Conservation (phyloP, 2,797 vertebrate species). For the Amblyraja radiata region DNA sequence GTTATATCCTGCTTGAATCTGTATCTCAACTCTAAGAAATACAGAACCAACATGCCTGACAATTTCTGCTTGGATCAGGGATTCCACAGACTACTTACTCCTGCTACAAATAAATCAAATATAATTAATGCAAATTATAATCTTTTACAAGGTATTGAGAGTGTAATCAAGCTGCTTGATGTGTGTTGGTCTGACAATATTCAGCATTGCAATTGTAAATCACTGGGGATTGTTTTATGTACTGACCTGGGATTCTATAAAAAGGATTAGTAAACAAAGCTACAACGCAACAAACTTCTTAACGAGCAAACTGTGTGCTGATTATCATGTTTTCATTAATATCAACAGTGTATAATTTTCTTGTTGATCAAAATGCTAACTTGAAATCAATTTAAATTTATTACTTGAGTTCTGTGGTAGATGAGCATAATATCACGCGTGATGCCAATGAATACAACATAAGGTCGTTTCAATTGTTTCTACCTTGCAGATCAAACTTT, state of each 20-base stretch:
- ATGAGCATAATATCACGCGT: not conserved
- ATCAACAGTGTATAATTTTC: not conserved
- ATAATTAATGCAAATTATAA: slow-evolving; percentile 28
- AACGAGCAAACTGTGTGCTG: not conserved
- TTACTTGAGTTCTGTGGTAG: not conserved
- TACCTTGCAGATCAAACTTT: slow-evolving; percentile 29
- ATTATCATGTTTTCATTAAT: not conserved
- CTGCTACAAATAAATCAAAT: not conserved
- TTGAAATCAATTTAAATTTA: not conserved
- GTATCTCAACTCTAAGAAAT: not conserved
- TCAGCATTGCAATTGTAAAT: not conserved
- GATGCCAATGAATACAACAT: too few relatives aligned
- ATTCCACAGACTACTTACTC: not conserved
- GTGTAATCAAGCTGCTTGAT: not conserved
- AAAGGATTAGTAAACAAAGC: not conserved
- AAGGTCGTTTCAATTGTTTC: not conserved
- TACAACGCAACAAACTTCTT: not conserved
- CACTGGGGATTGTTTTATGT: not conserved
- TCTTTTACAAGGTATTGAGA: not conserved
- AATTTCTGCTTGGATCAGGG: not conserved
- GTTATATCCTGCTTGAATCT: not conserved
- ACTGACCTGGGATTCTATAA: not conserved
- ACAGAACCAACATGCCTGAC: too few relatives aligned
- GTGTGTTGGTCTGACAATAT: slow-evolving; percentile 22
- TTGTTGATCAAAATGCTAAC: not conserved